Conservation (phyloP, 2,797 vertebrate species). For the Scolopax rusticola region DNA sequence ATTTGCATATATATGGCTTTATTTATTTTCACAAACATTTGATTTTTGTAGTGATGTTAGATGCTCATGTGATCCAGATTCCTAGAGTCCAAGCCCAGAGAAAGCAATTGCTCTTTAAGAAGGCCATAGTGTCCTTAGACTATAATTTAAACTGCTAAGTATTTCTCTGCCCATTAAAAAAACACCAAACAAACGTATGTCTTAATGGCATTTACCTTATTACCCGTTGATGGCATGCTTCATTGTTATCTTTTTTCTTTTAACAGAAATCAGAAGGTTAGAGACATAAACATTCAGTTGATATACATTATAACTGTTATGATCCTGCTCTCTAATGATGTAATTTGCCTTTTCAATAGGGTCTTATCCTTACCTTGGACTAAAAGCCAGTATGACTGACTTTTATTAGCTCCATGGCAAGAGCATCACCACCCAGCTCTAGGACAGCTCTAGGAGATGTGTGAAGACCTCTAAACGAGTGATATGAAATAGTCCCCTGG, state of each 20-base stretch:
- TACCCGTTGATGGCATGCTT: background rate
- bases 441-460: background rate
- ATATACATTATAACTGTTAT: background rate
- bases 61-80: background rate
- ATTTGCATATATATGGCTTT: background rate
- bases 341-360: background rate
- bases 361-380: background rate
- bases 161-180: background rate
- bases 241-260: background rate
- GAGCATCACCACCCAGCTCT: background rate
- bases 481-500: background rate
- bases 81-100: background rate
- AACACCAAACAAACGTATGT: background rate
- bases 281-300: background rate
- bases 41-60: background rate
- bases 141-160: background rate
- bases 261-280: background rate
- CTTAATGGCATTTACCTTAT: background rate
- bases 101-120: background rate
- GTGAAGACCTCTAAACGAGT: background rate
- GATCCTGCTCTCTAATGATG: background rate
- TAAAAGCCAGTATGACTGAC: background rate
- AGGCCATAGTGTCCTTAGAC: background rate
- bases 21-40: background rate
- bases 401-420: background rate